Conservation (phyloP, 2,797 vertebrate species). For the Bovichtus variegatus region DNA sequence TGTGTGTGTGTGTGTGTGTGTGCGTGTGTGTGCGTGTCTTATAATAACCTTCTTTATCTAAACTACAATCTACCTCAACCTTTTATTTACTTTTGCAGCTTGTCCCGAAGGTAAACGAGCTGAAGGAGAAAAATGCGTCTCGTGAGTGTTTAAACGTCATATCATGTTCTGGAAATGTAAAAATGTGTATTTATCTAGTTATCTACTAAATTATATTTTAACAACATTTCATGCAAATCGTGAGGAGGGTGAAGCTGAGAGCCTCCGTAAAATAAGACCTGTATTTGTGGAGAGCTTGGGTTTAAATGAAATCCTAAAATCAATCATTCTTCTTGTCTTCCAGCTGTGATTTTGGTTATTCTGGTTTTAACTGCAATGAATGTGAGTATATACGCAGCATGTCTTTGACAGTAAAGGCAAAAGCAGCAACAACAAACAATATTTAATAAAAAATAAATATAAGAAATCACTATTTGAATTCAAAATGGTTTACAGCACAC, state of each 20-base stretch:
- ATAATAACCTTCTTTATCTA: background rate
- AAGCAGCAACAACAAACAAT: background rate
- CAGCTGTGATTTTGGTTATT: conserved; percentile 74
- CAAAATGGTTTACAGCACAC: background rate
- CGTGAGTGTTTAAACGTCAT: conserved; percentile 59
- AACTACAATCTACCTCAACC: background rate
- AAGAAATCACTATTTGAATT: background rate
- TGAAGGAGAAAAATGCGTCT: fast-evolving
- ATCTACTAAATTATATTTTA: background rate
- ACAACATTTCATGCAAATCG: background rate
- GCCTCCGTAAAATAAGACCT: background rate
- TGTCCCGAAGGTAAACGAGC: conserved; percentile 56
- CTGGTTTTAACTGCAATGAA: conserved; percentile 74
- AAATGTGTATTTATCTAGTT: background rate
- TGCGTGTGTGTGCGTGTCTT: conserved; percentile 1
- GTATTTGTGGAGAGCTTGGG: background rate
- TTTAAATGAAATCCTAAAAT: background rate
- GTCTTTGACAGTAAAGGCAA: background rate
- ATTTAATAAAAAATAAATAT: background rate
- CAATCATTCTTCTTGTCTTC: conserved; percentile 29
- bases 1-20: background rate
- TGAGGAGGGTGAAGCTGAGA: background rate
- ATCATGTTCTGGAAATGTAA: background rate
- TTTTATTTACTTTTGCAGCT: conserved; percentile 55
- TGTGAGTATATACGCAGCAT: conserved; percentile 77